Base-by-base conservation (phyloP, 1,140 invertebrate species). In the Drosophila jambulina region DNA sequence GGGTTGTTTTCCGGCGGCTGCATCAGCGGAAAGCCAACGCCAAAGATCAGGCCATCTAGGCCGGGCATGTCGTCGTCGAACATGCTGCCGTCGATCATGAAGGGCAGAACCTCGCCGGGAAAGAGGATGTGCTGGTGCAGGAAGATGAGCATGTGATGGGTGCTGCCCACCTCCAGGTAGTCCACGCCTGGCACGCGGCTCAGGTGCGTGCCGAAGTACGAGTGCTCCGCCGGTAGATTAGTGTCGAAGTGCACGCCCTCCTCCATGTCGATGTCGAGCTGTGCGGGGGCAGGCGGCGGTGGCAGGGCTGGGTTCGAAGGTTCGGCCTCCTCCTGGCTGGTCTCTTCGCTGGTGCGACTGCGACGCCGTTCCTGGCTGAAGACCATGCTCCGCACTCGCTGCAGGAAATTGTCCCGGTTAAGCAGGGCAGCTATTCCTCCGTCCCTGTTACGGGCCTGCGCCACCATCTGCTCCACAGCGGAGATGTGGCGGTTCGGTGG, bases 91-190 rank as follows among this genome's bases (percentile, higher is more conserved):
- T 91, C 95, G n/a, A 96, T 93, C 70, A 95, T 95, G 23, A 97
- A 93, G 2, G 96, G 96, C 29, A 97, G 91, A 25, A 95, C 96
- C 91, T 97, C 96, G 9, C 96, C 96, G 27, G 96, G 96, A 63
- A 96, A 95, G 38, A 96, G 93, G 29, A 96, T 93, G 43, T 94
- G 94, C 43, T 95, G 93, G 49, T 94, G 93, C 38, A 94, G 92
- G 27, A 96, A 92, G 23, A 97, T 79, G 12, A 96, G 95, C 36
- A 97, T 86, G 77, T 93, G 93, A 51, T 91, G 86, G 27, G 67
- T 75, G 58, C 82, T 79, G 19, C 86, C 86, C 19, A 86, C 83
- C 57, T 92, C 91, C 45, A 92, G 56, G 49, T 91, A 93, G 45
- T 92, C 75, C 0, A 93, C 83, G 10, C 92, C 92, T 0, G 88